Evolutionary conservation across 2,888 invertebrate genomes (phyloP).

Genomic region (Diplolepis rosae): DNA sequence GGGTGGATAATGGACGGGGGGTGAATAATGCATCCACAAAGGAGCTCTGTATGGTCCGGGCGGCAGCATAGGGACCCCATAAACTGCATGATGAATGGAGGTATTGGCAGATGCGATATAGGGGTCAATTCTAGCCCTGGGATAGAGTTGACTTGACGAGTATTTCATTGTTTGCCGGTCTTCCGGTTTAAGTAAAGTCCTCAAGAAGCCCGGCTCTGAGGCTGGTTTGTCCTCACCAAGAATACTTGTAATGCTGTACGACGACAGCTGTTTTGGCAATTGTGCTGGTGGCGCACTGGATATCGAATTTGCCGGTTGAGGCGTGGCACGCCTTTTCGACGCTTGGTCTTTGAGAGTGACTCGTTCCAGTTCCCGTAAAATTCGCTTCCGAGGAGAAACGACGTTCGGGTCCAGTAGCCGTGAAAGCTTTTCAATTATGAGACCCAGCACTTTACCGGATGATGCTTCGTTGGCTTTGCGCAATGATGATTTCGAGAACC

Average conservation of each 20-base stretch:
- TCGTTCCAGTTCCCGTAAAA: slow-evolving; percentile 87
- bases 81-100: slow-evolving; percentile 68
- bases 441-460: slow-evolving; percentile 62
- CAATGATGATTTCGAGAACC: slow-evolving; percentile 50
- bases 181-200: slow-evolving; percentile 69
- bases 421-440: slow-evolving; percentile 69
- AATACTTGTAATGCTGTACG: slow-evolving; percentile 90
- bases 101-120: slow-evolving; percentile 64
- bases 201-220: slow-evolving; percentile 70
- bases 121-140: slow-evolving; percentile 66
- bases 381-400: slow-evolving; percentile 88
- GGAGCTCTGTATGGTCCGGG: slow-evolving; percentile 75
- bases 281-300: slow-evolving; percentile 57
- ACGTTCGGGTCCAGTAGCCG: slow-evolving; percentile 75
- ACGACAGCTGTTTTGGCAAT: slow-evolving; percentile 76
- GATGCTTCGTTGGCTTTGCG: slow-evolving; percentile 58
- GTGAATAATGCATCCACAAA: slow-evolving; percentile 75
- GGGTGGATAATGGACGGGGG: slow-evolving; percentile 74
- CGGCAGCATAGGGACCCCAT: slow-evolving; percentile 71
- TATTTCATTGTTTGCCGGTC: slow-evolving; percentile 68
- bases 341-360: slow-evolving; percentile 83
- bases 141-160: slow-evolving; percentile 67
- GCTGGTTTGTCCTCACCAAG: slow-evolving; percentile 80
- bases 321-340: slow-evolving; percentile 76
- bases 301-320: slow-evolving; percentile 53